Conservation (phyloP, 2,888 invertebrate species). For the Drosophila birchii region DNA sequence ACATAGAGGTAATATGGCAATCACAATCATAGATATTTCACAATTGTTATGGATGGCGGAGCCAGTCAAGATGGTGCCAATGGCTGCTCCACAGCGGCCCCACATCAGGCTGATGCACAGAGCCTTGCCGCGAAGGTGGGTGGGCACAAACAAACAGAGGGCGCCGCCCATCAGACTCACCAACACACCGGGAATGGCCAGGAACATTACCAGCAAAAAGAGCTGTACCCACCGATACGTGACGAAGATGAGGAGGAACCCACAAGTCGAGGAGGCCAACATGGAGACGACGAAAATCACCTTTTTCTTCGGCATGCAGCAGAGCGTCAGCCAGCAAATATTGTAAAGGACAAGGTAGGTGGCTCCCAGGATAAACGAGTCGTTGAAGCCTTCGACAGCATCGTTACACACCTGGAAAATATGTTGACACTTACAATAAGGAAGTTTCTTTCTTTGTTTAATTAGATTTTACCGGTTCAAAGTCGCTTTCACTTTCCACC, state of each 20-base stretch:
- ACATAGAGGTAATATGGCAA: slow-evolving; percentile 58
- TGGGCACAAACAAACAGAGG: slow-evolving; percentile 63
- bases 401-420: slow-evolving; percentile 56
- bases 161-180: slow-evolving; percentile 61
- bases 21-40: slow-evolving; percentile 45
- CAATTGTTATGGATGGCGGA: slow-evolving; percentile 49
- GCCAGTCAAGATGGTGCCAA: slow-evolving; percentile 56
- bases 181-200: slow-evolving; percentile 59
- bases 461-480: slow-evolving; percentile 31
- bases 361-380: slow-evolving; percentile 59
- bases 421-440: background rate
- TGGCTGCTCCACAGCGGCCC: slow-evolving; percentile 60
- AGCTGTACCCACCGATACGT: slow-evolving; percentile 31
- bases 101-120: slow-evolving; percentile 67
- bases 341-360: slow-evolving; percentile 54
- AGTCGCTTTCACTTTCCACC: slow-evolving; percentile 42
- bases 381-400: slow-evolving; percentile 52
- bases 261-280: slow-evolving; percentile 45
- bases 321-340: slow-evolving; percentile 51
- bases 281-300: slow-evolving; percentile 53
- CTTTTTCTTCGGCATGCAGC: slow-evolving; percentile 53
- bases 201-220: slow-evolving; percentile 46
- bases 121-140: slow-evolving; percentile 61
- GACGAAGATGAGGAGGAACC: slow-evolving; percentile 49
- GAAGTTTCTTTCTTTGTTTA: no score